Evolutionary conservation across 1,140 invertebrate genomes (phyloP), one percentile per base, ranked within the genome.

Genomic region (Ruditapes philippinarum): DNA sequence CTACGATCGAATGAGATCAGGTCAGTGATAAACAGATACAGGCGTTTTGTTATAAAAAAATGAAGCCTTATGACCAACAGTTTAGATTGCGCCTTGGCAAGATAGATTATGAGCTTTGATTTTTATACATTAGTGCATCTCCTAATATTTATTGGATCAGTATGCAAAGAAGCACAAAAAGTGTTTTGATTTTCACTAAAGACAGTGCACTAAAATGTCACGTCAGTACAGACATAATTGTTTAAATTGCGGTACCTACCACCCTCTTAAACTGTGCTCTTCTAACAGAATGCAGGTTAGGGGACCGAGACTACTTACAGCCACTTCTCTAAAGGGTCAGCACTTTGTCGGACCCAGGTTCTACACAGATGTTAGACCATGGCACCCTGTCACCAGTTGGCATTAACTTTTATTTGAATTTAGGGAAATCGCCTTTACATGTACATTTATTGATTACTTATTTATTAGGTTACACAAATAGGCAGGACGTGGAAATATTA

Each of bases 1-100:
- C n/a, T n/a, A n/a, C n/a, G n/a, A n/a, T n/a, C n/a, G n/a, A n/a
- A n/a, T n/a, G n/a, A n/a, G n/a, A n/a, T n/a, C n/a, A n/a, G n/a
- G n/a, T n/a, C n/a, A n/a, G n/a, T n/a, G n/a, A n/a, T n/a, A n/a
- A n/a, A n/a, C n/a, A n/a, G n/a, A n/a, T n/a, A n/a, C n/a, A n/a
- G n/a, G n/a, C n/a, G n/a, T n/a, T n/a, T n/a, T n/a, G n/a, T n/a
- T n/a, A n/a, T n/a, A n/a, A n/a, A n/a, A n/a, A n/a, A 57, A 9
- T 84, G 81, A 62, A 68, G 36, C 12, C 11, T 17, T 19, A 62
- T 42, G 84, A 87, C 25, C 60, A 87, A 38, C 73, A 87, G 25
- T 79, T 87, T 36, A 57, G 84, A 19, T 1, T 60, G 4, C 22
- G 36, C 12, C 22, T 70, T 33, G 84, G 73, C 1, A 36, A 73